These are phyloP conservation scores for Halocaridina rubra DNA, from an alignment of 2,888 invertebrate species.

Conservation along the genomic window DNA sequence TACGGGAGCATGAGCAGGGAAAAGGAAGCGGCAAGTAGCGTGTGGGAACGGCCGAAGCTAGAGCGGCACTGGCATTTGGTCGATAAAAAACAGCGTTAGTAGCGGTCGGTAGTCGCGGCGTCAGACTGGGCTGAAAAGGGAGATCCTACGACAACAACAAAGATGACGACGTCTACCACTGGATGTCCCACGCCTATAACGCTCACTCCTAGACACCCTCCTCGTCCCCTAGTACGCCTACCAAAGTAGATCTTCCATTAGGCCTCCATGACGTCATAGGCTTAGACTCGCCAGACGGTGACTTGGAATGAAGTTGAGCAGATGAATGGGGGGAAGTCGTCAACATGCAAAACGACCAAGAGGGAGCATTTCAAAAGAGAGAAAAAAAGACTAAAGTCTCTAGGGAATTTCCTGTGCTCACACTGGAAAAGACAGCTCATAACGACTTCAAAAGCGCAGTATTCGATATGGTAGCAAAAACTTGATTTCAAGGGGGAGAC, in stretches of 20 bases:
- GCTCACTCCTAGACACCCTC: neutral
- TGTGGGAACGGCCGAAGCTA: constrained; percentile 51
- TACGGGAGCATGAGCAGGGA: constrained; percentile 45
- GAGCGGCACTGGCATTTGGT: constrained; percentile 53
- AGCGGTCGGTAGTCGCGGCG: constrained; percentile 35
- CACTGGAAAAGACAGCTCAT: no score
- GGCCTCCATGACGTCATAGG: constrained; percentile 41
- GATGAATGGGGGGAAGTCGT: neutral
- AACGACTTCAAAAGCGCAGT: no score
- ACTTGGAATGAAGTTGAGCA: neutral
- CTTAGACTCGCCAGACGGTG: constrained; percentile 24
- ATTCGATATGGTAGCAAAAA: no score
- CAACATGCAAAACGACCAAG: no score
- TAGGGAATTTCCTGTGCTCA: no score
- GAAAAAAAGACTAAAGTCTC: no score
- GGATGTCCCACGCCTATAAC: neutral
- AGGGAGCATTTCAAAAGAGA: no score
- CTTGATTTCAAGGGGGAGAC: no score
- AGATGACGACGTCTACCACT: neutral
- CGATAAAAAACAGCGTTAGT: constrained; percentile 58
- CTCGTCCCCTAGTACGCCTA: neutral
- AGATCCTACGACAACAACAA: neutral
- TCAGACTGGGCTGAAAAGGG: constrained; percentile 24
- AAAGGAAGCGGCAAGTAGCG: constrained; percentile 21
- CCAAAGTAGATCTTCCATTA: neutral